Evolutionary conservation across 2,797 vertebrate species (phyloP).

Genomic region (Serranus cabrilla): DNA sequence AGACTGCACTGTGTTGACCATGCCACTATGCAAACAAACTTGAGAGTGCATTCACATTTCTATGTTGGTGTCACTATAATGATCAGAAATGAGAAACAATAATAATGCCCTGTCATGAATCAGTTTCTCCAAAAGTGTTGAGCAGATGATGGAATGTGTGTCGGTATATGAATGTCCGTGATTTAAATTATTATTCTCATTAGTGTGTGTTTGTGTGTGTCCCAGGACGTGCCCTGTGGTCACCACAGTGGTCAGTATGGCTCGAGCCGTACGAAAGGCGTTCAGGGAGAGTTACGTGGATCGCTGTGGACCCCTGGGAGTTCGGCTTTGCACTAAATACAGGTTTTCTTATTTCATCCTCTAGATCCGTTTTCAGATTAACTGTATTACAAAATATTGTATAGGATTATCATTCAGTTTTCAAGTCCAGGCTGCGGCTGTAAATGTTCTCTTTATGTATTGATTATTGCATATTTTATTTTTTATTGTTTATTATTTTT

Average conservation of each 20-base stretch:
- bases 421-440: too few species aligned
- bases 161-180: too few species aligned
- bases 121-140: neutral
- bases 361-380: too few species aligned
- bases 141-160: neutral
- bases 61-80: neutral
- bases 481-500: too few species aligned
- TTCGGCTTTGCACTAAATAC: slow-evolving; percentile 82
- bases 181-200: neutral
- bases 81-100: neutral
- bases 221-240: slow-evolving; percentile 87
- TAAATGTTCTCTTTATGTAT: too few species aligned
- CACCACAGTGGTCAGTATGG: slow-evolving; percentile 85
- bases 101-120: neutral
- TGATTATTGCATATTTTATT: too few species aligned
- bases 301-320: slow-evolving; percentile 88
- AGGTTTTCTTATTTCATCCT: slow-evolving; percentile 58
- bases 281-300: slow-evolving; percentile 87
- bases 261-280: slow-evolving; percentile 84
- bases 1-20: neutral
- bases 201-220: slow-evolving; percentile 19
- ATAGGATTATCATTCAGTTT: too few species aligned
- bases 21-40: neutral
- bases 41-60: too few species aligned
- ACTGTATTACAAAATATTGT: too few species aligned